Evolutionary conservation across 1,140 invertebrate species (phyloP).

Genomic region (Drosophila paulistorum): DNA sequence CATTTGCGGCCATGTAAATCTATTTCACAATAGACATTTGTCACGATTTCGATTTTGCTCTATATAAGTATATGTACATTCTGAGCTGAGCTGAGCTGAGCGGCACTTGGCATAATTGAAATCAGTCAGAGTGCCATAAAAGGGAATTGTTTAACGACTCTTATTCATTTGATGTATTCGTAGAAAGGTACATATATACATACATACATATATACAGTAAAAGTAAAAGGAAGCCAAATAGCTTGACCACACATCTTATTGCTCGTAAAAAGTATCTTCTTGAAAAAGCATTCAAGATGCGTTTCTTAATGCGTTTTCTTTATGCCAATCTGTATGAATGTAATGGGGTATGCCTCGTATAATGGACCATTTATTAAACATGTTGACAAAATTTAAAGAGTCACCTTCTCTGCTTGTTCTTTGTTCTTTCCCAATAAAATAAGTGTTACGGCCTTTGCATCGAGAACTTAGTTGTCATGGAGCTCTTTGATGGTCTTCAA

Average conservation of each 20-base stretch:
- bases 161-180: constrained; percentile 43
- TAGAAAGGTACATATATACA: background rate
- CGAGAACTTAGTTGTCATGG: background rate
- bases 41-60: constrained; percentile 52
- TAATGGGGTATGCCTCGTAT: background rate
- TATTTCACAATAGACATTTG: constrained; percentile 57
- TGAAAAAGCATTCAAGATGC: constrained; percentile 5
- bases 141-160: constrained; percentile 39
- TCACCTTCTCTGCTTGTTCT: background rate
- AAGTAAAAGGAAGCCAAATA: constrained; percentile 4
- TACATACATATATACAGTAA: no score
- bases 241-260: constrained; percentile 5
- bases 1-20: constrained; percentile 68
- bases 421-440: no score
- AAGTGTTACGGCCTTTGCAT: background rate
- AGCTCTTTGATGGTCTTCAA: background rate
- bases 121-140: constrained; percentile 50
- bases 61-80: constrained; percentile 26
- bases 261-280: background rate
- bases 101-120: constrained; percentile 66
- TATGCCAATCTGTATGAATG: background rate
- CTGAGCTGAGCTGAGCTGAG: background rate
- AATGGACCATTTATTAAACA: background rate
- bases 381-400: background rate
- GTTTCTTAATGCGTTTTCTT: background rate